These are phyloP conservation scores for Mamestra brassicae DNA, from an alignment of 2,888 invertebrate genomes.

Conservation along the genomic window DNA sequence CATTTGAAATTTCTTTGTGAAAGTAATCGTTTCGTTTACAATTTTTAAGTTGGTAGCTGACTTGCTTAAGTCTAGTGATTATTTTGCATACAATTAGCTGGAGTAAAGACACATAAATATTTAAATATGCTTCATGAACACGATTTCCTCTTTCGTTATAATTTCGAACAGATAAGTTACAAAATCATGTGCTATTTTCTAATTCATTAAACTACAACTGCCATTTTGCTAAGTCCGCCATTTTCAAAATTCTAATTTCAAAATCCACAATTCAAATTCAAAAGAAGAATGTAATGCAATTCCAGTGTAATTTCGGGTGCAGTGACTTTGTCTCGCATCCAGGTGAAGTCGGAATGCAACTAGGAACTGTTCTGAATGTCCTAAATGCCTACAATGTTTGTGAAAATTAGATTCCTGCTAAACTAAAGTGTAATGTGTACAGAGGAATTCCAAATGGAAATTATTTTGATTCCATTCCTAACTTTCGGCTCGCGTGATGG, in stretches of 20 bases:
- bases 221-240: background rate
- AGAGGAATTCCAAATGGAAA: conserved; percentile 51
- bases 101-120: conserved; percentile 24
- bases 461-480: conserved; percentile 60
- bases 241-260: conserved; percentile 11
- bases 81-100: conserved; percentile 51
- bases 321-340: conserved; percentile 41
- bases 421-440: conserved; percentile 41
- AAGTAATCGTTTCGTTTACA: conserved; percentile 64
- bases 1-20: conserved; percentile 69
- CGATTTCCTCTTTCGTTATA: background rate
- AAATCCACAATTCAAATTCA: conserved; percentile 41
- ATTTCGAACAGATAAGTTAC: background rate
- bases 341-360: conserved; percentile 53
- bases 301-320: conserved; percentile 61
- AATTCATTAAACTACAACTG: conserved; percentile 7
- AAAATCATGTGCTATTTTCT: background rate
- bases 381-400: conserved; percentile 64
- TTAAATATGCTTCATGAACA: conserved; percentile 12
- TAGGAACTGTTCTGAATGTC: conserved; percentile 48
- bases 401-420: conserved; percentile 73
- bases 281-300: conserved; percentile 46
- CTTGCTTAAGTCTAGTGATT: conserved; percentile 40
- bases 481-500: conserved; percentile 56
- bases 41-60: conserved; percentile 57